Percentiles rank a stretch among this genome's conserved stretches.
Evolutionary conservation across 2,113 vertebrate species (phyloP).

Genomic region (Hipposideros armiger): DNA sequence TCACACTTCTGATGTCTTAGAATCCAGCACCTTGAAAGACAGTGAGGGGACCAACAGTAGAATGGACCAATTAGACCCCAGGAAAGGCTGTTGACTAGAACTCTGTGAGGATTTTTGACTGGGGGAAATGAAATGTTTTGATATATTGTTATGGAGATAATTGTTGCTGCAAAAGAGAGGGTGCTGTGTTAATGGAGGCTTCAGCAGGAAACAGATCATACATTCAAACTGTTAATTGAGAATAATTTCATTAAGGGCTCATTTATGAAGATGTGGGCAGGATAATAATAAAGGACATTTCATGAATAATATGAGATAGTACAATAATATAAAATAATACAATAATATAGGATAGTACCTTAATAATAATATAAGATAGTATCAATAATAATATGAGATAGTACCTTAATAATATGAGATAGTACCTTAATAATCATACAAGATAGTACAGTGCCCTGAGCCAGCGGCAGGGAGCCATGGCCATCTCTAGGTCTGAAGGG

Average conservation of each 20-base stretch:
- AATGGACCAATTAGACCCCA: not conserved
- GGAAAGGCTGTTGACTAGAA: not conserved
- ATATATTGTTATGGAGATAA: not conserved
- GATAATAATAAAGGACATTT: constrained; percentile 3
- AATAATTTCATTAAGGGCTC: not conserved
- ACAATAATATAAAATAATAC: too few relatives aligned
- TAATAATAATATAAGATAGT: too few relatives aligned
- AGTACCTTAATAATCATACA: too few relatives aligned
- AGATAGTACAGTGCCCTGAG: not conserved
- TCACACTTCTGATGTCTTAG: not conserved
- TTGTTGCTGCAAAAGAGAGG: not conserved
- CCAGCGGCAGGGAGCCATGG: not conserved
- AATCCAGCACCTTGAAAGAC: not conserved
- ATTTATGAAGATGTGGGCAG: not conserved
- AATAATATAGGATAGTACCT: too few relatives aligned
- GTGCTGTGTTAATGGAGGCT: not conserved
- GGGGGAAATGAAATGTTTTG: not conserved
- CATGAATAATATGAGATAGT: not conserved
- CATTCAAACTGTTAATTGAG: not conserved
- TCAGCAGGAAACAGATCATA: not conserved
- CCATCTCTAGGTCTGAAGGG: not conserved
- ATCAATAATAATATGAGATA: too few relatives aligned
- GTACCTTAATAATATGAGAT: too few relatives aligned
- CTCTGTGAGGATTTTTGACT: not conserved
- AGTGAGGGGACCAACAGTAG: not conserved